These are phyloP conservation scores for Chaenogobius annularis DNA, from an alignment of 2,113 vertebrate species.

Conservation along the genomic window DNA sequence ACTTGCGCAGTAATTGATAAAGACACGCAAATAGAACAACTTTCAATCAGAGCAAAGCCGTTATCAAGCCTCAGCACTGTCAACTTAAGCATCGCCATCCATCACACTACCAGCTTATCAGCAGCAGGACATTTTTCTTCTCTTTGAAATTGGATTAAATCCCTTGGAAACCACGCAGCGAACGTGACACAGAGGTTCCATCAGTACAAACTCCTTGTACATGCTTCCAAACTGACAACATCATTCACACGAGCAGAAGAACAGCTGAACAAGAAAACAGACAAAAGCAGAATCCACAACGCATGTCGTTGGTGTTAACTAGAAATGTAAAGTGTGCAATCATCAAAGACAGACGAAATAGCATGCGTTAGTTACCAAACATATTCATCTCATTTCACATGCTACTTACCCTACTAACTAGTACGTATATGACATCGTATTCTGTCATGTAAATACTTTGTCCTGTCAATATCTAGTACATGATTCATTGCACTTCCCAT, in stretches of 20 bases:
- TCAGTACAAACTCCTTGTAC: conserved; percentile 16
- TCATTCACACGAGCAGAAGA: background rate
- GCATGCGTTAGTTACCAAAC: too few relatives aligned
- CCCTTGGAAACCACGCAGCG: conserved; percentile 8
- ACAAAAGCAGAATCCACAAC: background rate
- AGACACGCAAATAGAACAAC: conserved; percentile 37
- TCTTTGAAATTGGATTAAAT: conserved; percentile 32
- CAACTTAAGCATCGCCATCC: conserved; percentile 42
- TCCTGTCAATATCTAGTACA: too few relatives aligned
- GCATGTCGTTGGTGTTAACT: too few relatives aligned
- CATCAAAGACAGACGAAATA: too few relatives aligned
- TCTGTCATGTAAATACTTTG: too few relatives aligned
- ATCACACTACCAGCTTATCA: conserved; percentile 45
- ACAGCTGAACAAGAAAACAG: background rate
- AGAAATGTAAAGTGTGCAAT: background rate
- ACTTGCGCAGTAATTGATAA: conserved; percentile 46
- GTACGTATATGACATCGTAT: too few relatives aligned
- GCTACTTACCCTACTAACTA: too few relatives aligned
- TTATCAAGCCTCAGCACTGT: conserved; percentile 43
- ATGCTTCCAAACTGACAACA: conserved; percentile 3
- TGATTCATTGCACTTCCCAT: too few relatives aligned
- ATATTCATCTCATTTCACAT: too few relatives aligned
- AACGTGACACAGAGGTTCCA: background rate
- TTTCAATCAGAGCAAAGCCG: conserved; percentile 37
- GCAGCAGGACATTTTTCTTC: conserved; percentile 20